Percentiles rank a stretch among this genome's conserved stretches.
These are phyloP conservation scores for Hymenopus coronatus DNA, from an alignment of 2,888 invertebrate species.

Conservation along the genomic window DNA sequence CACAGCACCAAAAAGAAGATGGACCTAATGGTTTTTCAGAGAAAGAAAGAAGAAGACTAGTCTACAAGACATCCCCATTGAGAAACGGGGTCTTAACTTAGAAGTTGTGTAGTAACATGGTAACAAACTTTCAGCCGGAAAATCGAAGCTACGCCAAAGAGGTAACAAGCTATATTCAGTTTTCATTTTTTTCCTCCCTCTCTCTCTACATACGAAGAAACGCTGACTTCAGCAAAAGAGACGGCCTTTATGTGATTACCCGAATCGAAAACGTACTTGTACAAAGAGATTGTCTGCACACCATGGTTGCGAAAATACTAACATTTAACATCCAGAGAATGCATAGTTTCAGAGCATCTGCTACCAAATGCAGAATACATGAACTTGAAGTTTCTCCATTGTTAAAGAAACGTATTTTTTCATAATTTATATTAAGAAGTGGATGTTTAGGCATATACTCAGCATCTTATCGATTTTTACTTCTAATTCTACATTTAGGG, in stretches of 20 bases:
- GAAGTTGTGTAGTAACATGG: not conserved
- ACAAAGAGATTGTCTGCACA: not conserved
- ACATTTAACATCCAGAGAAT: no score
- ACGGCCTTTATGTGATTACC: not conserved
- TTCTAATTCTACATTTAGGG: no score
- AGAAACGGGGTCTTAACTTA: not conserved
- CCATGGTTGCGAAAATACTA: no score
- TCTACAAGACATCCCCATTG: not conserved
- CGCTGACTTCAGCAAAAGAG: not conserved
- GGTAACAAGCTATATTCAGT: not conserved
- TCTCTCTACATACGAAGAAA: not conserved
- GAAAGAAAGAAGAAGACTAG: not conserved
- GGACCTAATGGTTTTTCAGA: not conserved
- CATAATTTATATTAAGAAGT: no score
- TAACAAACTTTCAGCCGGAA: not conserved
- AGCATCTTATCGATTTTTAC: no score
- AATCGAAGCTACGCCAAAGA: not conserved
- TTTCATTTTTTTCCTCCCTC: not conserved
- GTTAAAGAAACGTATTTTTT: no score
- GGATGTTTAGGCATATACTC: no score
- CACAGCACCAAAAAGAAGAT: not conserved
- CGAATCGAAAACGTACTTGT: not conserved
- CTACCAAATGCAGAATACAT: no score
- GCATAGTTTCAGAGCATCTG: no score
- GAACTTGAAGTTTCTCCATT: no score